Percentiles rank a stretch among this genome's conserved stretches.
These are phyloP conservation scores for Phymanthus crucifer DNA, from an alignment of 92 coral and sea anemone species.

Conservation along the genomic window DNA sequence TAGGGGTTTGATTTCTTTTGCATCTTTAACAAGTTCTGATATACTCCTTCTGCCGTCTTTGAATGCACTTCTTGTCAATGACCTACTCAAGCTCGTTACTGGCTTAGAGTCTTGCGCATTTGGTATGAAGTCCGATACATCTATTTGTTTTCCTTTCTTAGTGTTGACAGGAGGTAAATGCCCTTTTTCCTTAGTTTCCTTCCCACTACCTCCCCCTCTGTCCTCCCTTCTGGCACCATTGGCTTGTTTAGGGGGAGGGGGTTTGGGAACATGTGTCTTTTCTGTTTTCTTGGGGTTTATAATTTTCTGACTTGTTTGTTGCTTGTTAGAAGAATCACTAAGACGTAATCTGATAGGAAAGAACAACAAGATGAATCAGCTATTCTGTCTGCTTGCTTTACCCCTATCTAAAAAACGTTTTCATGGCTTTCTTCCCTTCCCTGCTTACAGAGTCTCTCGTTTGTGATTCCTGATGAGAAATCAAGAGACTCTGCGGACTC, in stretches of 20 bases:
- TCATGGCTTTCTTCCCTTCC: no score
- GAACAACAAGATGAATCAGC: neutral
- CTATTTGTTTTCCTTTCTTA: conserved; percentile 84
- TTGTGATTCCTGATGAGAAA: no score
- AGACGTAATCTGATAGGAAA: conserved; percentile 42
- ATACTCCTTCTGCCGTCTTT: conserved; percentile 74
- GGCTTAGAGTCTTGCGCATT: conserved; percentile 77
- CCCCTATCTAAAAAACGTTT: no score
- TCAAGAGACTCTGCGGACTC: no score
- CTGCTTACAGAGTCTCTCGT: no score
- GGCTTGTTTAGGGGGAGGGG: conserved; percentile 39
- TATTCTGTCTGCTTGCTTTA: no score
- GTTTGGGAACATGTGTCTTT: conserved; percentile 50
- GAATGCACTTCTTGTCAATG: conserved; percentile 82
- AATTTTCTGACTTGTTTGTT: conserved; percentile 20
- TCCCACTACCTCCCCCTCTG: conserved; percentile 10
- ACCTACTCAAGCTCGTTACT: conserved; percentile 57
- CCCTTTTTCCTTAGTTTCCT: conserved; percentile 50
- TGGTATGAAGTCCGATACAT: conserved; percentile 91
- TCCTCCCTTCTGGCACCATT: conserved; percentile 20
- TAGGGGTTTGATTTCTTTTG: conserved; percentile 86
- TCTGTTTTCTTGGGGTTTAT: conserved; percentile 32
- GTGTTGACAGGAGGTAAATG: conserved; percentile 93
- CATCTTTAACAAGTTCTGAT: conserved; percentile 81
- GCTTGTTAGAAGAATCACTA: conserved; percentile 49